Conservation (phyloP, 2,888 invertebrate species). For the Spisula solida region DNA sequence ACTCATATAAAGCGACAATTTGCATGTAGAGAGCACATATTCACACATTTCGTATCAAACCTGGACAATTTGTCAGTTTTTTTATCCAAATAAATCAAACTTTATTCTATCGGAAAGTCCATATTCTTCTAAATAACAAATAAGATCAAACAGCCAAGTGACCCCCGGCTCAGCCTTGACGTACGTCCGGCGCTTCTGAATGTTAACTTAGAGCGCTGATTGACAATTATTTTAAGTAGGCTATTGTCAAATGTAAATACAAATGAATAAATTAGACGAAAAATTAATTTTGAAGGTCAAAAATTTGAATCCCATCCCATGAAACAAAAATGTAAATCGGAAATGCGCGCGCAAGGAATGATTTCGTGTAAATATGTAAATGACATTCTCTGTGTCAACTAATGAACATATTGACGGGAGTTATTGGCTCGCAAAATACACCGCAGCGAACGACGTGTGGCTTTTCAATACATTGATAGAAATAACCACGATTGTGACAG, state of each 20-base stretch:
- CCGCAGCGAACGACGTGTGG: conserved; percentile 15
- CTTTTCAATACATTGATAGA: conserved; percentile 20
- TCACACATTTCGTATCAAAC: conserved; percentile 52
- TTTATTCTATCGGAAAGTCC: conserved; percentile 64
- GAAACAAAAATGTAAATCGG: conserved; percentile 54
- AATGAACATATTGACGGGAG: conserved; percentile 40
- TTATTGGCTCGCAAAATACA: conserved; percentile 38
- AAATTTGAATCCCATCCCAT: conserved; percentile 55
- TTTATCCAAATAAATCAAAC: conserved; percentile 65
- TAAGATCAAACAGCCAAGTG: conserved; percentile 57
- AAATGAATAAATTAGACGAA: conserved; percentile 73
- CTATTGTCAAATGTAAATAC: conserved; percentile 59
- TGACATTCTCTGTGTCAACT: conserved; percentile 29
- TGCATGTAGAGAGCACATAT: conserved; percentile 58
- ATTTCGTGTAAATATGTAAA: conserved; percentile 66
- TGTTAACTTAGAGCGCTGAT: conserved; percentile 48
- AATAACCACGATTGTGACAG: conserved; percentile 27
- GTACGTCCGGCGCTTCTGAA: conserved; percentile 46
- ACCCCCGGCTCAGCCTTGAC: conserved; percentile 47
- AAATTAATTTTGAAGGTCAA: conserved; percentile 70
- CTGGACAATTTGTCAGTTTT: conserved; percentile 52
- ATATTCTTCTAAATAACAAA: conserved; percentile 56
- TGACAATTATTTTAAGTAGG: conserved; percentile 58
- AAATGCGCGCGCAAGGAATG: conserved; percentile 62
- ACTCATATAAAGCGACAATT: conserved; percentile 53